A percentile compares a stretch with the other conserved stretches of the same genome.
Evolutionary conservation across 2,888 invertebrate genomes (phyloP).

Genomic region (Lepidocyrtoides sp.): DNA sequence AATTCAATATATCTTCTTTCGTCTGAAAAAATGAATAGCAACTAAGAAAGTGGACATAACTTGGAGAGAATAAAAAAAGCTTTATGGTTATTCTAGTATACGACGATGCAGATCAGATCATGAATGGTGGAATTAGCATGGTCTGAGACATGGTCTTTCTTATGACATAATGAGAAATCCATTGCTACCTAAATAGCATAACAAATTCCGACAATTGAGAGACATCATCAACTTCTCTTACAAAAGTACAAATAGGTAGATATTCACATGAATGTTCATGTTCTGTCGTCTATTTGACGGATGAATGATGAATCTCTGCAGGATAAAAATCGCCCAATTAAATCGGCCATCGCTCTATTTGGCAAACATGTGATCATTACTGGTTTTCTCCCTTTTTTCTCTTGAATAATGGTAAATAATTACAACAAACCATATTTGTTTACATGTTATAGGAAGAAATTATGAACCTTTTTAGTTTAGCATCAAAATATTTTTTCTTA

Average conservation of each 20-base stretch:
- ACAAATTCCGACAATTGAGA: background rate
- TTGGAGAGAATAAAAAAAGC: background rate
- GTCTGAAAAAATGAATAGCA: background rate
- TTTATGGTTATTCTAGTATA: background rate
- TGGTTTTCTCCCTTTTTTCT: conserved; percentile 13
- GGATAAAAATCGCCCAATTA: conserved; percentile 9
- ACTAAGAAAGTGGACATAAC: background rate
- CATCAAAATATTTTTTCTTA: too few species aligned
- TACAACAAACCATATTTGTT: conserved; percentile 20
- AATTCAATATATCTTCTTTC: background rate
- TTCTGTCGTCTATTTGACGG: background rate
- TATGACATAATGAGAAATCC: background rate
- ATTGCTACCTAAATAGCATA: background rate
- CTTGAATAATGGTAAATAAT: background rate
- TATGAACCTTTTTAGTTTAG: too few species aligned
- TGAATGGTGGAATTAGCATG: background rate
- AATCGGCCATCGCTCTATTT: conserved; percentile 47
- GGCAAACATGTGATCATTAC: conserved; percentile 33
- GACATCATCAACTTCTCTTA: too few species aligned
- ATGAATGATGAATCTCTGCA: conserved; percentile 47
- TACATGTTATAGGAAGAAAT: conserved; percentile 23
- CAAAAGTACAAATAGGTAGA: too few species aligned
- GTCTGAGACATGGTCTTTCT: too few species aligned
- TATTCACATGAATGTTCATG: background rate
- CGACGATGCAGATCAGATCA: too few species aligned